phyloP scores from a whole-genome alignment of 2,888 invertebrate species.

The Pterostichus niger region DNA sequence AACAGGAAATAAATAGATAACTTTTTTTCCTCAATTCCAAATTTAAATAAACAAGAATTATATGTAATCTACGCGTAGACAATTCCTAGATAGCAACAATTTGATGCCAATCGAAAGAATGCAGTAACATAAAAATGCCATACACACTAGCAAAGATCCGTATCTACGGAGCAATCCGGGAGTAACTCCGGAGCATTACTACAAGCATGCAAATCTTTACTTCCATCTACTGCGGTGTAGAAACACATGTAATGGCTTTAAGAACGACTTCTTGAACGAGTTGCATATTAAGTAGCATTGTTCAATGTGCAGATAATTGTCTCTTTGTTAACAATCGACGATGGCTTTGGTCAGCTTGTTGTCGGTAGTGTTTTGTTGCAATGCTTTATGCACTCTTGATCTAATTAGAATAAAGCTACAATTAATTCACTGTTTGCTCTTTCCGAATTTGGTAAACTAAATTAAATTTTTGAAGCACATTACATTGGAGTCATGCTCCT shows the following conservation, averaged over 20 bases:
- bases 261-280: constrained; percentile 28
- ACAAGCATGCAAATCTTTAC: neutral
- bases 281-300: constrained; percentile 59
- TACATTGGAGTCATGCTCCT: neutral
- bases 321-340: constrained; percentile 56
- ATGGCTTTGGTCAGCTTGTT: constrained; percentile 2
- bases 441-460: neutral
- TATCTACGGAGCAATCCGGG: neutral
- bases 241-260: constrained; percentile 44
- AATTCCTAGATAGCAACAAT: no score
- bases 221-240: constrained; percentile 22
- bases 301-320: constrained; percentile 51
- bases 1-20: no score
- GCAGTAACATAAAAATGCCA: neutral
- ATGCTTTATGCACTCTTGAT: constrained; percentile 34
- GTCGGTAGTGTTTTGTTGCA: constrained; percentile 42
- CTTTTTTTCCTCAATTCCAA: no score
- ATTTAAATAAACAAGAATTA: no score
- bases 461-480: no score
- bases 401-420: constrained; percentile 41
- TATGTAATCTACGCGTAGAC: no score
- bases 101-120: neutral
- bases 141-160: neutral
- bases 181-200: neutral
- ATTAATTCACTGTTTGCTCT: constrained; percentile 13